A percentile compares a stretch with the other conserved stretches of the same genome.
Conservation (phyloP, 1,140 invertebrate species). For the Caerostris darwini region DNA sequence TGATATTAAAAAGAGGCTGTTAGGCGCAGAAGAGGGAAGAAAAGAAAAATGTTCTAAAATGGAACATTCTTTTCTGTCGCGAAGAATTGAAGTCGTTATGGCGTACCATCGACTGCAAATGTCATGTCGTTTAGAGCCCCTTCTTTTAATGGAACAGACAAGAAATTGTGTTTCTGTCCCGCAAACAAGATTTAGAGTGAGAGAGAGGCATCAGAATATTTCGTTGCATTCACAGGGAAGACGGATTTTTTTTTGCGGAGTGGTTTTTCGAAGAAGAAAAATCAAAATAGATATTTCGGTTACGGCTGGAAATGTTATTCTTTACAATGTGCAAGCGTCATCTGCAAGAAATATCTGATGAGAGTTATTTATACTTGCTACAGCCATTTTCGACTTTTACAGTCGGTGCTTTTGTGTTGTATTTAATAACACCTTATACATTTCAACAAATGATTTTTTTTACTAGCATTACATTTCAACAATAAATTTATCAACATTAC, state of each 20-base stretch:
- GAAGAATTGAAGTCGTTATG: slow-evolving; percentile 34
- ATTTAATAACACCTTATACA: too few species aligned
- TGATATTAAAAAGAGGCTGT: slow-evolving; percentile 27
- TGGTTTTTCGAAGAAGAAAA: neutral
- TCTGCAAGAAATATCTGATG: too few species aligned
- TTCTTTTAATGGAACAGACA: slow-evolving; percentile 46
- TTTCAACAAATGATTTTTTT: too few species aligned
- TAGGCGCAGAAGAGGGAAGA: neutral
- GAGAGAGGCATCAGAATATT: slow-evolving; percentile 13
- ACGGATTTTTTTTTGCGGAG: neutral
- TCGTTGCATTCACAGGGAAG: neutral
- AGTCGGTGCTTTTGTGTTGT: too few species aligned
- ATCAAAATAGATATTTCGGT: neutral
- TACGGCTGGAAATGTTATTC: neutral
- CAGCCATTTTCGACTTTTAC: too few species aligned
- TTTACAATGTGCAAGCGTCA: neutral
- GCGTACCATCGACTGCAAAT: slow-evolving; percentile 37
- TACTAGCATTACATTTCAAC: too few species aligned
- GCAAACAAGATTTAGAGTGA: slow-evolving; percentile 42
- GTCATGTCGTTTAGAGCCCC: slow-evolving; percentile 44
- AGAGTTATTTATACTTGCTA: too few species aligned
- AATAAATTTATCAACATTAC: too few species aligned
- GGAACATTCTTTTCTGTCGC: neutral
- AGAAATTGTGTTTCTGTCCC: slow-evolving; percentile 56
- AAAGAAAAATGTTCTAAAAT: neutral